These are phyloP conservation scores for Nephrotoma guestfalica DNA, from an alignment of 2,888 invertebrate genomes.

Conservation along the genomic window DNA sequence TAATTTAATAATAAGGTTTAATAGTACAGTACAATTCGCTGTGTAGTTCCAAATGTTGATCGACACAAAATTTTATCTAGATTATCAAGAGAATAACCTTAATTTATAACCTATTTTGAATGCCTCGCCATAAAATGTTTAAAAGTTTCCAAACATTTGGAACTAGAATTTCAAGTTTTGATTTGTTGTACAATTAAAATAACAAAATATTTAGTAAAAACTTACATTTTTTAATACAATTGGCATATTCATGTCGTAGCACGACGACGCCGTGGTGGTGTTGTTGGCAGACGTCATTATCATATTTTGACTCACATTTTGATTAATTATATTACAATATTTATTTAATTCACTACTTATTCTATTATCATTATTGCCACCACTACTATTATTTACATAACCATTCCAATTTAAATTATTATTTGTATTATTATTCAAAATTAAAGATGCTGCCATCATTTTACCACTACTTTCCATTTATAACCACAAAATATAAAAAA, in stretches of 20 bases:
- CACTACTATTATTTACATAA: background rate
- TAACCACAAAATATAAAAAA: background rate
- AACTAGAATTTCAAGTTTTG: no score
- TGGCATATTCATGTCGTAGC: background rate
- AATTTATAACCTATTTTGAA: no score
- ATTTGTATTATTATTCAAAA: background rate
- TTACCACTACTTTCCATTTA: background rate
- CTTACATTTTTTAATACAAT: background rate
- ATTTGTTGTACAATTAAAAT: no score
- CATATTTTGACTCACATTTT: background rate
- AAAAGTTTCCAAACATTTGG: no score
- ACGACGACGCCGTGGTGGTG: background rate
- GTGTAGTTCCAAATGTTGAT: no score
- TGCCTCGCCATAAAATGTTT: no score
- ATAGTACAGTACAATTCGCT: no score
- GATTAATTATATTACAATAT: background rate
- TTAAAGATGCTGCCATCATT: background rate
- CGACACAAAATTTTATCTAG: no score
- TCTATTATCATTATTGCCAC: background rate
- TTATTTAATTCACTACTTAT: background rate
- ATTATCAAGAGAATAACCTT: no score
- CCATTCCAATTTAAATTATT: background rate
- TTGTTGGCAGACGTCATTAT: background rate
- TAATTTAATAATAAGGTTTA: no score
- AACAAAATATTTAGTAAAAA: background rate